Evolutionary conservation across 1,140 invertebrate species (phyloP).

Genomic region (Linepithema humile): DNA sequence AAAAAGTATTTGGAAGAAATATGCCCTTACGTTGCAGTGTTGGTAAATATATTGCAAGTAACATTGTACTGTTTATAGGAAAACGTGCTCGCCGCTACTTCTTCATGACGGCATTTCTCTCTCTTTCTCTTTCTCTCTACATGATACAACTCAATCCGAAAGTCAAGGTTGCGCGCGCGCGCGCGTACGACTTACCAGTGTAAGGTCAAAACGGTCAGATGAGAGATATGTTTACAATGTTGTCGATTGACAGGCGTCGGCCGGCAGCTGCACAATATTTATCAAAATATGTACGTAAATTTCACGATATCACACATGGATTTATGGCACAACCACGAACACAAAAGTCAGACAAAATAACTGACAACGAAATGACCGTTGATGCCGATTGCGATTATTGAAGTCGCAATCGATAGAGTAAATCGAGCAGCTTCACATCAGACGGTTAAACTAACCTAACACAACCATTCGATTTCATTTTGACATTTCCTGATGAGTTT

Average conservation of each 20-base stretch:
- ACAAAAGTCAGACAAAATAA: not conserved
- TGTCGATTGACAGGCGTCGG: conserved; percentile 1
- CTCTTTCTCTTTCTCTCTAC: not conserved
- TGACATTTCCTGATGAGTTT: not conserved
- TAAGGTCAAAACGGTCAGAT: conserved; percentile 50
- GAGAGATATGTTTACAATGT: conserved; percentile 9
- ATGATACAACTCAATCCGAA: conserved; percentile 30
- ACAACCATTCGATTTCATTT: not conserved
- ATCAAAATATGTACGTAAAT: not conserved
- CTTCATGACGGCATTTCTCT: not conserved
- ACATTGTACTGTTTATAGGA: not conserved
- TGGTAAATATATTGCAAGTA: not conserved
- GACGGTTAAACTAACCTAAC: not conserved
- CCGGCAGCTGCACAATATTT: too few relatives aligned
- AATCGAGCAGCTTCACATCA: not conserved
- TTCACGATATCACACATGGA: not conserved
- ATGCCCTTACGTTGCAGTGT: not conserved
- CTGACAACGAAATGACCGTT: not conserved
- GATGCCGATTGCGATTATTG: conserved; percentile 36
- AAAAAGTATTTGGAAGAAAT: not conserved
- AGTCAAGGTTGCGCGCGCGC: conserved; percentile 62
- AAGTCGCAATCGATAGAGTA: not conserved
- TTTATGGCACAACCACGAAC: not conserved
- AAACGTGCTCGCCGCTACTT: not conserved
- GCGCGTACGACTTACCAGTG: conserved; percentile 47